Evolutionary conservation across 2,797 vertebrate genomes (phyloP), one percentile per base, ranked within the genome.

Genomic region (Gambusia yucatana): DNA sequence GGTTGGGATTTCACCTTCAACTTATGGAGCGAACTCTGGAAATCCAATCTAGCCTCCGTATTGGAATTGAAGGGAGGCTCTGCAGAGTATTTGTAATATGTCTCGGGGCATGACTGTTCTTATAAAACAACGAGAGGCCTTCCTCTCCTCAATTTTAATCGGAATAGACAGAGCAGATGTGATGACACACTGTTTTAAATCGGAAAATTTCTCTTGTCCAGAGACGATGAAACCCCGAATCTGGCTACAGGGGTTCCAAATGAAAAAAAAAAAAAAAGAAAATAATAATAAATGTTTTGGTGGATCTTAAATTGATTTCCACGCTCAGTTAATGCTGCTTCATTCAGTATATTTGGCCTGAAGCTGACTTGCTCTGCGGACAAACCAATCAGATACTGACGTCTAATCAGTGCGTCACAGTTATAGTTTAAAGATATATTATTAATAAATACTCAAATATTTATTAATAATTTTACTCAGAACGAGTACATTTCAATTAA

Each of bases 1-100:
- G 67, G 77, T 77, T 50, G 46, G 83, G 82, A 88, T 84, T 88
- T 91, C 88, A 89, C 85, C 86, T 89, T 89, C 78, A 82, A 5
- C 82, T 13, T 10, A 22, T 61, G 80, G 69, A 2, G 9, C 8
- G 5, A 75, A 73, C 79, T 59, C 57, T 47, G 71, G 55, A 61
- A 73, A 75, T 88, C 78, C 80, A 85, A 87, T 72, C 43, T 9
- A 57, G 77, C 50, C 57, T 83, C 72, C 65, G 43, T 20, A 50
- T 87, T 79, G 72, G 25, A 83, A 81, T 59, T 61, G 77, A 8
- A n/a, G 22, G 52, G 70, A 59, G 41, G 41, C 63, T 67, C 36
- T 39, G 33, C 63, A 30, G 39, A 61, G 17, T 72, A 47, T 76
- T 81, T 74, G 43, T 4, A 3, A 44, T 22, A 65, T 41, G 36